Base-by-base conservation (phyloP, 2,888 invertebrate genomes). In the Mesorhabditis belari region DNA sequence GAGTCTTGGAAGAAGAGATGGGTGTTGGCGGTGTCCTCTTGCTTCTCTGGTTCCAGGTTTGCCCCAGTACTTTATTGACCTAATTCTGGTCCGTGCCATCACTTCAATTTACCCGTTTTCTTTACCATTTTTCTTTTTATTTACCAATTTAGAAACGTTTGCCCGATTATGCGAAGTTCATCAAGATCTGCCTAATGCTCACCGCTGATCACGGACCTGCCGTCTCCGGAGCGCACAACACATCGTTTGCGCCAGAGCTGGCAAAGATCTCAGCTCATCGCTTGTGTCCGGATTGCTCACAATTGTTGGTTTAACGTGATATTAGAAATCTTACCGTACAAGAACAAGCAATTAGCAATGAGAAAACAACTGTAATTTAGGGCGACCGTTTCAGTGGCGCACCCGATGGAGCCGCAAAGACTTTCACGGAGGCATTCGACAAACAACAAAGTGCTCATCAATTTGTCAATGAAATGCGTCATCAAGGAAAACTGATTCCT, bases 131-230 rank as follows among this genome's bases (percentile, higher is more conserved):
- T n/a, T n/a, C n/a, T n/a, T n/a, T n/a, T n/a, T n/a, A n/a, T n/a
- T n/a, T n/a, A n/a, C n/a, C n/a, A n/a, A n/a, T 71, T 50, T 66
- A 79, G 74, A 78, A 78, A 51, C 72, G 77, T 50, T 85, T 98
- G 57, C 96, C 98, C 0, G 86, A 89, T 2, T 91, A 92, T 84
- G 93, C 93, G 53, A 89, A 93, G 83, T 98, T 98, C 86, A 89
- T 99, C 81, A 98, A 98, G 85, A 92, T 98, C 89, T 94, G 94
- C 78, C 85, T 98, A 66, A 95, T 99, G 88, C 91, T 98, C 66
- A 96, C 96, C 0, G 94, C 94, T 17, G 96, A 96, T 69, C 98
- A 98, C 82, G 96, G 96, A 2, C 96, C 98, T 0, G 96, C 96
- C 0, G 96, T 98, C 0, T 93, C 93, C 0, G 98, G 96, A 4